Base-by-base conservation (phyloP, 2,888 invertebrate genomes). In the Zele albiditarsus region DNA sequence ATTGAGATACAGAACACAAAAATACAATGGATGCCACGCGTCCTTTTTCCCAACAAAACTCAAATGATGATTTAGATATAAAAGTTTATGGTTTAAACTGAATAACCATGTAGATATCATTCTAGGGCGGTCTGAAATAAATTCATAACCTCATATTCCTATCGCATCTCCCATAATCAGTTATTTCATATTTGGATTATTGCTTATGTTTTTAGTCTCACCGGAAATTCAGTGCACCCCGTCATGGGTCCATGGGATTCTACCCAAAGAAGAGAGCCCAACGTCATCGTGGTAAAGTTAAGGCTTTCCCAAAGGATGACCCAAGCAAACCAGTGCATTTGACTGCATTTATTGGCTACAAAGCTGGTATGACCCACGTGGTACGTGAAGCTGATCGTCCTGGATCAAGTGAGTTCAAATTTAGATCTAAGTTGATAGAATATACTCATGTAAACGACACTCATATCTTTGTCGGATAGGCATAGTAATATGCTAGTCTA, bases 201-300 rank as follows among this genome's bases (percentile, higher is more conserved):
- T 25, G 66, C 23, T 46, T 63, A 25, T 31, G 72, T 57, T 82
- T 83, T 38, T 90, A 99, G 99, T 99, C 99, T 91, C 99, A 99
- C 92, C 95, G 99, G 90, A 99, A 99, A 91, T 99, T 99, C 91
- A 98, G 98, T 89, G 99, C 99, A 62, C 99, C 99, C 85, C 96
- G 99, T 85, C 99, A 99, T 94, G 99, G 99, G 86, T 99, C 98
- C 74, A 98, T 99, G 97, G 99, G 98, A 85, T 99, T 99, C 93
- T 96, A 98, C 91, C 99, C 99, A 87, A 99, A 98, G 92, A 99
- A 99, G 91, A 94, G 99, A 84, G 95, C 97, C 83, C 94, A 94
- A 82, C 95, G 98, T 88, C 98, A 98, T 92, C 96, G 98, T 91
- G 99, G 99, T 85, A 99, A 98, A 91, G 97, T 98, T 81, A 99